Conservation (phyloP, 2,797 vertebrate species). For the Danio choprae region DNA sequence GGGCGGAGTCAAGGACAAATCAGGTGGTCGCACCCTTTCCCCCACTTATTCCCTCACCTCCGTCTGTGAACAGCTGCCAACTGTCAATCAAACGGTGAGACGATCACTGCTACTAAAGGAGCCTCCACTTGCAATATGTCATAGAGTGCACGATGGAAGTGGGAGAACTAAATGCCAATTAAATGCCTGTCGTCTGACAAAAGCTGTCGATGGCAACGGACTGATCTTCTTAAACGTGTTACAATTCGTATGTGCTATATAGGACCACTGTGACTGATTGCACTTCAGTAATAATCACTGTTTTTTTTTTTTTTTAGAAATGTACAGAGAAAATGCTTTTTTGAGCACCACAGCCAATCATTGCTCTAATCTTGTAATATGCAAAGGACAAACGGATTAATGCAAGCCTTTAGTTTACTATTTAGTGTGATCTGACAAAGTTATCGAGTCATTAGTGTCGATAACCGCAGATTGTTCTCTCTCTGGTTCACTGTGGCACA, state of each 20-base stretch:
- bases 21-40: conserved; percentile 7
- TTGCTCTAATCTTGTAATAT: neutral
- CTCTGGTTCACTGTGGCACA: neutral
- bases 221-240: conserved; percentile 22
- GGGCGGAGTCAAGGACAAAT: conserved; percentile 29
- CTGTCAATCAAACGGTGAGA: conserved; percentile 56
- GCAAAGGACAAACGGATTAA: neutral
- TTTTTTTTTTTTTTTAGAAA: conserved; percentile 67
- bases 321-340: conserved; percentile 57
- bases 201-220: conserved; percentile 32
- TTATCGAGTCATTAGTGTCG: neutral
- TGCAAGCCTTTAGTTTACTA: neutral
- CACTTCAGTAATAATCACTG: conserved; percentile 59
- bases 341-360: neutral
- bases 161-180: conserved; percentile 31
- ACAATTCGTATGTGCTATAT: conserved; percentile 42
- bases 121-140: conserved; percentile 42
- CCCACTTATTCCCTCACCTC: conserved; percentile 5
- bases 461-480: conserved; percentile 23
- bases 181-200: conserved; percentile 1
- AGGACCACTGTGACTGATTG: conserved; percentile 56
- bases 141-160: conserved; percentile 9
- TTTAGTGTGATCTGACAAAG: conserved; percentile 3
- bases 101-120: conserved; percentile 44
- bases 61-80: conserved; percentile 25